These are phyloP conservation scores for Thryonomys swinderianus DNA, from an alignment of 2,113 vertebrate species.

Conservation along the genomic window DNA sequence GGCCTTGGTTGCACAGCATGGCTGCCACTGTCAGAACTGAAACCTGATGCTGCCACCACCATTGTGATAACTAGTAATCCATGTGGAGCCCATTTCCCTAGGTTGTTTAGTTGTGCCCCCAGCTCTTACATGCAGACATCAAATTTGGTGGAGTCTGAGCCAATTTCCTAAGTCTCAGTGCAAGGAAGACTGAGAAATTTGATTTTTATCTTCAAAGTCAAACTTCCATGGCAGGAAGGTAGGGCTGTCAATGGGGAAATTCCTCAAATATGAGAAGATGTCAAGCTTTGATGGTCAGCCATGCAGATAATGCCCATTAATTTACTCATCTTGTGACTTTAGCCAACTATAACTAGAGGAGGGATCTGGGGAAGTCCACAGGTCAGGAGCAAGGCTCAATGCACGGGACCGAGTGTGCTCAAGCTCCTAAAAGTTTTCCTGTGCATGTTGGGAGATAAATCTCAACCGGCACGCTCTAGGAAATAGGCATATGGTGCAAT, in stretches of 20 bases:
- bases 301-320: too few relatives aligned
- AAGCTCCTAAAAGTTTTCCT: too few relatives aligned
- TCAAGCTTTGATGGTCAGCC: not conserved
- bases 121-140: accelerated
- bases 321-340: not conserved
- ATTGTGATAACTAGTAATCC: not conserved
- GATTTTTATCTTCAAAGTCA: constrained; percentile 11
- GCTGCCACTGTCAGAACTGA: not conserved
- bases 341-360: not conserved
- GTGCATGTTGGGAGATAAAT: too few relatives aligned
- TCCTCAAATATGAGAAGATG: not conserved
- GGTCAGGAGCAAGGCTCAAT: too few relatives aligned
- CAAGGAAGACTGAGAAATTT: not conserved
- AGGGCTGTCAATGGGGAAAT: not conserved
- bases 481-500: too few relatives aligned
- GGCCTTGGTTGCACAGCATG: too few relatives aligned
- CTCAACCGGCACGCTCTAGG: too few relatives aligned
- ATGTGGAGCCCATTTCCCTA: not conserved
- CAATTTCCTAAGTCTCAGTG: not conserved
- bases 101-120: not conserved
- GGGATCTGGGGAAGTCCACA: too few relatives aligned
- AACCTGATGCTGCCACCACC: too few relatives aligned
- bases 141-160: not conserved
- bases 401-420: too few relatives aligned
- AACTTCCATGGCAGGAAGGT: not conserved